Conservation (phyloP, 2,888 invertebrate species). For the Scaptomyza cyrtandrae region DNA sequence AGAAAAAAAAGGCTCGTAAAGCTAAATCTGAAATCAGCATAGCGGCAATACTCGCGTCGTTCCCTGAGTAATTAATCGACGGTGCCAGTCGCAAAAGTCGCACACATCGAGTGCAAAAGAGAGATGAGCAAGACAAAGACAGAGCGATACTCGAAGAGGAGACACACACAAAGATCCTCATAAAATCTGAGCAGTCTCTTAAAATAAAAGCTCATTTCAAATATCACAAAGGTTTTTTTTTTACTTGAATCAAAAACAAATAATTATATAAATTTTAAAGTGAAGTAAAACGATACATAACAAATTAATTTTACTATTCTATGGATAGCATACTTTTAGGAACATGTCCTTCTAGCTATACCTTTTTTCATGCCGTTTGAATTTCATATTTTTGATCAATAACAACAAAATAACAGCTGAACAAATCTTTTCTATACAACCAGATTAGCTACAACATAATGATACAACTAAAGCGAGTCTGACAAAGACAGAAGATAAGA, state of each 20-base stretch:
- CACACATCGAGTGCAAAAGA: conserved; percentile 11
- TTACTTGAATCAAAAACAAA: too few species aligned
- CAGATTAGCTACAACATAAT: not conserved
- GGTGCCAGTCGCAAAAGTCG: conserved; percentile 32
- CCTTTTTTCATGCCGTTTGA: not conserved
- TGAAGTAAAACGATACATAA: too few species aligned
- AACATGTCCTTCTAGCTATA: conserved; percentile 4
- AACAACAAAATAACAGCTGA: too few species aligned
- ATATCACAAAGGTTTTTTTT: not conserved
- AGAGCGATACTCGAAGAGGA: conserved; percentile 9
- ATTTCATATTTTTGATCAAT: not conserved
- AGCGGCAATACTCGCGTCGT: conserved; percentile 35
- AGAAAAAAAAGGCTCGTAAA: conserved; percentile 74
- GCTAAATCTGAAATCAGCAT: conserved; percentile 77
- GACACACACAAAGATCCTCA: conserved; percentile 12
- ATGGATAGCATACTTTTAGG: conserved; percentile 50
- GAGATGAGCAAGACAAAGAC: not conserved
- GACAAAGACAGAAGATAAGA: not conserved
- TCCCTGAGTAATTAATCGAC: conserved; percentile 72
- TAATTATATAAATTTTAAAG: too few species aligned
- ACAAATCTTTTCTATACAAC: not conserved
- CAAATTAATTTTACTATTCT: too few species aligned
- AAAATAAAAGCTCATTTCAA: not conserved
- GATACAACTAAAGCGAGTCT: not conserved
- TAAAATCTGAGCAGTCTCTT: conserved; percentile 13